Base-by-base conservation (phyloP, 2,888 invertebrate genomes). In the Sinelater perroti region DNA sequence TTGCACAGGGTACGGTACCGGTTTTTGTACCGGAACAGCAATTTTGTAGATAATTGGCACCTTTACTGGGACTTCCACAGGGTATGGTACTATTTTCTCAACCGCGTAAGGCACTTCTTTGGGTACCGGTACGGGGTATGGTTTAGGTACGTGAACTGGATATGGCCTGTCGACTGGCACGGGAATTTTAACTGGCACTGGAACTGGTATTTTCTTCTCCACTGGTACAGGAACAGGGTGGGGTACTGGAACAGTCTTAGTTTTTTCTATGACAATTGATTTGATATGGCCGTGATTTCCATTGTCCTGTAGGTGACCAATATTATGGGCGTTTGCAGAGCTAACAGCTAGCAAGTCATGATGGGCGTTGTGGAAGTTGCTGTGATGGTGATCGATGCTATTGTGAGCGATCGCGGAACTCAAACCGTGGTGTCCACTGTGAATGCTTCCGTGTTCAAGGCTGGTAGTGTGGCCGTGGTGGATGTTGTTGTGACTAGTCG, bases 121-220 rank as follows among this genome's bases (percentile, higher is more conserved):
- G 61, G 81, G 81, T 0, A 84, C 81, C 1, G 80, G 74, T 0
- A 84, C 81, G 55, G 76, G 75, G 56, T 75, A 72, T 1, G 84
- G 83, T 18, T 80, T 80, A 1, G 81, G 81, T 1, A 85, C 75
- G 54, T 70, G 72, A 16, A 77, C 76, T 31, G 79, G 75, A 61
- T 77, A 77, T 8, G 80, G 80, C 60, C 78, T 79, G 63, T 81
- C 80, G 20, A 83, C 81, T 45, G 82, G 81, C 26, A 81, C 79
- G 6, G 76, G 61, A 44, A 74, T 71, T 61, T 70, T 70, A 14
- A 72, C 70, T 36, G 74, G 75, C 4, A 72, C 71, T 17, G 74
- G 71, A 4, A 75, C 71, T 3, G 72, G 67, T 42, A 76, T 71
- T 61, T 69, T 76, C 7, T 44, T 44, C 18, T 30, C 64, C 71